Conservation (phyloP, 2,797 vertebrate genomes). For the Salmo trutta region DNA sequence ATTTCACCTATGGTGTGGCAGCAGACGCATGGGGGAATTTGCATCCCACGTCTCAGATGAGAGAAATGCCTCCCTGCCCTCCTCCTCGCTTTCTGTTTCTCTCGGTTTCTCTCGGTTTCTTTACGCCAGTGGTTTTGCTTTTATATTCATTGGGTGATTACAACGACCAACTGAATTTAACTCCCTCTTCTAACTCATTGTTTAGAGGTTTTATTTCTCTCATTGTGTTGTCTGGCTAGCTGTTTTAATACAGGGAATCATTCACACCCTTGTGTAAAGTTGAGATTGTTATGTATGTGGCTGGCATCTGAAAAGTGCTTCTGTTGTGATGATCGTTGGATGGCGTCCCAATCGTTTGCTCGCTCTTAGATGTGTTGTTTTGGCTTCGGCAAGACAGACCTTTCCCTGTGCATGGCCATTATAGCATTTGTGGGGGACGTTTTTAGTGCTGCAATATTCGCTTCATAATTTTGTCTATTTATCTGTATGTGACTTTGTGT, state of each 20-base stretch:
- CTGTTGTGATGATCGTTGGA: conserved; percentile 19
- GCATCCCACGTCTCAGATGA: conserved; percentile 72
- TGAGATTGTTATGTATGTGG: conserved; percentile 29
- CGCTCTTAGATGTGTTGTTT: conserved; percentile 26
- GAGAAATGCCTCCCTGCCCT: conserved; percentile 37
- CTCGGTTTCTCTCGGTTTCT: conserved; percentile 6
- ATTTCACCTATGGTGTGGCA: conserved; percentile 88
- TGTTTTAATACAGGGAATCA: conserved; percentile 46
- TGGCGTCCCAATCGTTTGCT: conserved; percentile 23
- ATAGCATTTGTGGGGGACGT: conserved; percentile 61
- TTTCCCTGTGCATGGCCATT: conserved; percentile 41
- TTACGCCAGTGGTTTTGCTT: conserved; percentile 22
- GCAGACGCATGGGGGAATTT: conserved; percentile 80
- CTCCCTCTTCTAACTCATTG: conserved; percentile 35
- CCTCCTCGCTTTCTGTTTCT: conserved; percentile 26
- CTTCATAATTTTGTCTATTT: conserved; percentile 65
- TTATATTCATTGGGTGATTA: conserved; percentile 39
- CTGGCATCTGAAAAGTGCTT: conserved; percentile 16
- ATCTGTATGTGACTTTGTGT: conserved; percentile 51
- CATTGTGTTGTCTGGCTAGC: conserved; percentile 6
- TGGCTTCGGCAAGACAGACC: conserved; percentile 30
- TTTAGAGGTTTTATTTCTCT: conserved; percentile 42
- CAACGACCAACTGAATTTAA: conserved; percentile 34
- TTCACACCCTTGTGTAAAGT: conserved; percentile 31
- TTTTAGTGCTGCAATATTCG: conserved; percentile 47